These are phyloP conservation scores for Dermochelys coriacea DNA, from an alignment of 2,797 vertebrate species.

Conservation along the genomic window DNA sequence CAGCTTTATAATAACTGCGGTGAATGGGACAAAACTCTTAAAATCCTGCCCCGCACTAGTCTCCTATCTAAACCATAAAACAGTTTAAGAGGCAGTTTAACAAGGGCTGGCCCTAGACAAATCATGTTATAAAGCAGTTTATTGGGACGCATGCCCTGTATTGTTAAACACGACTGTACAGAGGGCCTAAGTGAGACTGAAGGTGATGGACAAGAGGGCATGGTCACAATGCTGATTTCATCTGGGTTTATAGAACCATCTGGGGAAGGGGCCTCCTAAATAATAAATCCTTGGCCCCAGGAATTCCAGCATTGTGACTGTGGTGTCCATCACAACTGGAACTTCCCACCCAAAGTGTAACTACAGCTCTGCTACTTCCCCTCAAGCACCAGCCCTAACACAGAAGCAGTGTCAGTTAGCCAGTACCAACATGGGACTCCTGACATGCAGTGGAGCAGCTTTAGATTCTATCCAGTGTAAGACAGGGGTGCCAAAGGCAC, in stretches of 20 bases:
- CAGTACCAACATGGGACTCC: not conserved
- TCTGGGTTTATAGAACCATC: slow-evolving; percentile 16
- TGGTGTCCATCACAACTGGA: not conserved
- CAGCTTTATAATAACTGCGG: not conserved
- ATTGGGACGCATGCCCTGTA: not conserved
- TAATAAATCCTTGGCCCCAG: not conserved
- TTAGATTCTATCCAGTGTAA: not conserved
- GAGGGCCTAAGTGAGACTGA: not conserved
- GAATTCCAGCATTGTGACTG: not conserved
- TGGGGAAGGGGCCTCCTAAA: not conserved
- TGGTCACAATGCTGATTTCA: slow-evolving; percentile 7
- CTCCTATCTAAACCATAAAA: not conserved
- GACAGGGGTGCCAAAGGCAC: not conserved
- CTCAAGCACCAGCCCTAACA: not conserved
- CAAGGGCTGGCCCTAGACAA: not conserved
- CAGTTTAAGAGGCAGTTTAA: not conserved
- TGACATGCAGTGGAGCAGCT: not conserved
- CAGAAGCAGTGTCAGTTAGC: not conserved
- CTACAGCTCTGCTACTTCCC: not conserved
- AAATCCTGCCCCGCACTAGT: not conserved
- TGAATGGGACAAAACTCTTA: not conserved
- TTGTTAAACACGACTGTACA: slow-evolving; percentile 15
- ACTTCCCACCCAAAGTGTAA: not conserved
- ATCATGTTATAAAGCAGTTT: not conserved
- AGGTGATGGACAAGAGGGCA: slow-evolving; percentile 24